phyloP scores from a whole-genome alignment of 2,797 vertebrate genomes.

The Karalla daura region DNA sequence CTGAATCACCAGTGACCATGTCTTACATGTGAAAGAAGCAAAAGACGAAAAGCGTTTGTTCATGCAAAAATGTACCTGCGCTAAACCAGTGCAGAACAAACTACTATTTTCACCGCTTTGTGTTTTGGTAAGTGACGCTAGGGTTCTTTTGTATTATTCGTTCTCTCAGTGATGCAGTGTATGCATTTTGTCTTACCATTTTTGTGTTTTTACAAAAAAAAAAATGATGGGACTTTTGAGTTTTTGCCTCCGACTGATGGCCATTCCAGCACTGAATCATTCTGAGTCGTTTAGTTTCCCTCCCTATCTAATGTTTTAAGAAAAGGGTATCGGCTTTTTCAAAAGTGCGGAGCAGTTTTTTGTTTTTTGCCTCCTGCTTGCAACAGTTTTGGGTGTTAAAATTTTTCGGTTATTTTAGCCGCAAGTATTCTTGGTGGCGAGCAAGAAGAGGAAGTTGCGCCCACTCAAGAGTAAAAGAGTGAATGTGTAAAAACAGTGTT shows the following conservation, averaged over 20 bases:
- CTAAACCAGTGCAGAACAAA: constrained; percentile 65
- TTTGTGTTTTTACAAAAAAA: constrained; percentile 64
- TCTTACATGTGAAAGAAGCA: constrained; percentile 84
- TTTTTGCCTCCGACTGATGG: constrained; percentile 72
- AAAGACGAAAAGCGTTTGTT: constrained; percentile 60
- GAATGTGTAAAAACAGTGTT: constrained; percentile 31
- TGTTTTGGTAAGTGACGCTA: constrained; percentile 71
- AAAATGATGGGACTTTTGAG: constrained; percentile 56
- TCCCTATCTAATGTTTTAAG: constrained; percentile 18
- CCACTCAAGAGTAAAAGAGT: constrained; percentile 31
- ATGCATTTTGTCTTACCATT: constrained; percentile 70
- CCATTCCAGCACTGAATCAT: constrained; percentile 54
- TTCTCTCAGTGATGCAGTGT: constrained; percentile 66
- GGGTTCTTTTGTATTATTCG: constrained; percentile 42
- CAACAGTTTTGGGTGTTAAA: constrained; percentile 38
- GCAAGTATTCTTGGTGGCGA: constrained; percentile 44
- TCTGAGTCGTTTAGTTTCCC: constrained; percentile 38
- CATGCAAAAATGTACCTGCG: constrained; percentile 77
- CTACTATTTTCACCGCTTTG: constrained; percentile 80
- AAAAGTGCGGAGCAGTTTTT: constrained; percentile 35
- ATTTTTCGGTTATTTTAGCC: constrained; percentile 45
- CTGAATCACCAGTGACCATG: constrained; percentile 89
- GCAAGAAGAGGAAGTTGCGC: constrained; percentile 35
- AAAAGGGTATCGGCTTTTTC: constrained; percentile 17
- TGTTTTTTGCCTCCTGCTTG: constrained; percentile 41